These are phyloP conservation scores for Musca domestica DNA, from an alignment of 1,140 invertebrate species.

Conservation along the genomic window DNA sequence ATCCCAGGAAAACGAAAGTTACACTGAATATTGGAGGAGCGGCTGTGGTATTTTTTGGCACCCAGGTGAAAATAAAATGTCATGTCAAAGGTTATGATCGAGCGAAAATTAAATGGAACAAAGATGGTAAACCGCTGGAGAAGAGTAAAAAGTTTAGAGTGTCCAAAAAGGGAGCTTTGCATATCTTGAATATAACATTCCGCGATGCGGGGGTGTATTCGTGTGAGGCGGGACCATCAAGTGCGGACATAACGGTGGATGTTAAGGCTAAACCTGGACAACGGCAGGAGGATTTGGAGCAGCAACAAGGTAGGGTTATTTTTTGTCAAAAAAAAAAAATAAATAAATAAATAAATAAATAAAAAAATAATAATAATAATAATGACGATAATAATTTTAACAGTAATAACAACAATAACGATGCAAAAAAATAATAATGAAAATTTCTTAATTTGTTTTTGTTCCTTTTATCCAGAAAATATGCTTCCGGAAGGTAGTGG, in stretches of 20 bases:
- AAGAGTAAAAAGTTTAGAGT: conserved; percentile 78
- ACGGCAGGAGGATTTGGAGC: conserved; percentile 73
- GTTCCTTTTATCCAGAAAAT: no score
- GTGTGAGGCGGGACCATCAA: conserved; percentile 73
- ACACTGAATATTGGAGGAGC: conserved; percentile 80
- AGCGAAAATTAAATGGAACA: conserved; percentile 79
- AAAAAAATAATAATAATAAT: no score
- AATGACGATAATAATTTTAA: no score
- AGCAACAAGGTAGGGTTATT: conserved; percentile 48
- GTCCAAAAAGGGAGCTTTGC: conserved; percentile 81
- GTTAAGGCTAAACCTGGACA: conserved; percentile 76
- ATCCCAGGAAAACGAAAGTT: conserved; percentile 72
- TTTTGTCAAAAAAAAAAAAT: no score
- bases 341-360: no score
- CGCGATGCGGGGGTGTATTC: conserved; percentile 79
- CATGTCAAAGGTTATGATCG: conserved; percentile 78
- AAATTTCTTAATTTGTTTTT: no score
- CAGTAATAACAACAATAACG: no score
- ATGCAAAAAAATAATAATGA: no score
- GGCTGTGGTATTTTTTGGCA: conserved; percentile 80
- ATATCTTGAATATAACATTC: conserved; percentile 73
- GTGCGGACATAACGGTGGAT: conserved; percentile 69
- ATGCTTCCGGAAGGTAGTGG: no score
- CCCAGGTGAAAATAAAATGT: conserved; percentile 85
- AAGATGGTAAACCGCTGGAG: conserved; percentile 70